These are phyloP conservation scores for Vulpes ferrilata DNA, from an alignment of 2,113 vertebrate genomes.

Conservation along the genomic window DNA sequence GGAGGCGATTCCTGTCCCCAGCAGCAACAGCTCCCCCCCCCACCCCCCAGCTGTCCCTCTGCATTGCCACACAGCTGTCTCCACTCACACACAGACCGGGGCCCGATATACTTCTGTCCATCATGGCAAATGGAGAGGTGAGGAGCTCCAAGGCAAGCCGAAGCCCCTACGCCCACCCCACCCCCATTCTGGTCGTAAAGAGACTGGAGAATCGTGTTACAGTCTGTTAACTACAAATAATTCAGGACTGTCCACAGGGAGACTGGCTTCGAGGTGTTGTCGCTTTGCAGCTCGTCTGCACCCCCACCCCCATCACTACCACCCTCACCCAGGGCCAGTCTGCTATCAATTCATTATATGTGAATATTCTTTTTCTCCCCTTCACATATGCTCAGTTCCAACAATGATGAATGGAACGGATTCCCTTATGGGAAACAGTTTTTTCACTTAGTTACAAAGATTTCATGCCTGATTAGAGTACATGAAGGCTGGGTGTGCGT, in stretches of 20 bases:
- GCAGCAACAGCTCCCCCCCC: background rate
- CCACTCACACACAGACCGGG: conserved; percentile 11
- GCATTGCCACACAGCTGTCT: conserved; percentile 76
- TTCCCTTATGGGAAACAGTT: conserved; percentile 89
- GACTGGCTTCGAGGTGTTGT: conserved; percentile 73
- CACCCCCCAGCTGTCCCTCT: conserved; percentile 59
- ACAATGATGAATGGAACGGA: conserved; percentile 87
- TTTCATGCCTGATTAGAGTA: conserved; percentile 90
- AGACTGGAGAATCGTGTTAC: conserved; percentile 79
- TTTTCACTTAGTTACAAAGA: conserved; percentile 91
- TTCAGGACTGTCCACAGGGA: conserved; percentile 68
- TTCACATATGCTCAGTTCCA: conserved; percentile 80
- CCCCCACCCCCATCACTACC: background rate
- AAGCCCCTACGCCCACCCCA: background rate
- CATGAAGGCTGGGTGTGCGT: conserved; percentile 79
- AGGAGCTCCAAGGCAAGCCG: conserved; percentile 49
- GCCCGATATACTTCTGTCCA: conserved; percentile 81
- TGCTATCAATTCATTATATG: conserved; percentile 85
- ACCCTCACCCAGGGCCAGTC: conserved; percentile 71
- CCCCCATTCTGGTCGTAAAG: conserved; percentile 25
- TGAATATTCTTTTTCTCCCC: conserved; percentile 62
- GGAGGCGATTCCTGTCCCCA: conserved; percentile 4
- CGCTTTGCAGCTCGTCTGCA: conserved; percentile 47
- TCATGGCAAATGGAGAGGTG: conserved; percentile 59
- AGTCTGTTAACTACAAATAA: conserved; percentile 86